A percentile compares a stretch with the other conserved stretches of the same genome.
These are phyloP conservation scores for Epinotia demarniana DNA, from an alignment of 2,888 invertebrate species.

Conservation along the genomic window DNA sequence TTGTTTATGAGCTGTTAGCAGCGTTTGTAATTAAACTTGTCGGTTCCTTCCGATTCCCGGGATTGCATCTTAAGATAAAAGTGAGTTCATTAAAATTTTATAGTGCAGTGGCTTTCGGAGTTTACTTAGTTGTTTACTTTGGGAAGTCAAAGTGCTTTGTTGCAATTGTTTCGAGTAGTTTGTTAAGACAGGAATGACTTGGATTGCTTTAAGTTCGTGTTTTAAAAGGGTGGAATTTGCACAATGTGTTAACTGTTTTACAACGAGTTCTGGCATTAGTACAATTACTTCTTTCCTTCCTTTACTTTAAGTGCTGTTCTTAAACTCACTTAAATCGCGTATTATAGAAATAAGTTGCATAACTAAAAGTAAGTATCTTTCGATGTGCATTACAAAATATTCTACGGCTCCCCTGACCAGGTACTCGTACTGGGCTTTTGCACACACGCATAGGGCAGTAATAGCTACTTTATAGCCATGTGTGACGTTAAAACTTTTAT, in stretches of 20 bases:
- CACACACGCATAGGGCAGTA: too few relatives aligned
- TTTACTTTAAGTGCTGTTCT: too few relatives aligned
- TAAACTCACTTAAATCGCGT: too few relatives aligned
- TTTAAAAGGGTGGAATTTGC: neutral
- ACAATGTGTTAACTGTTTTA: neutral
- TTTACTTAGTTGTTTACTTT: constrained; percentile 22
- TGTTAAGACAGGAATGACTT: constrained; percentile 11
- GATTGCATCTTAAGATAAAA: constrained; percentile 11
- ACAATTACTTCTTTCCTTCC: neutral
- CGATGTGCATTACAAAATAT: too few relatives aligned
- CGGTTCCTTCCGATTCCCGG: constrained; percentile 16
- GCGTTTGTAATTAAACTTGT: constrained; percentile 50
- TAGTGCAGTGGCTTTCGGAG: constrained; percentile 20
- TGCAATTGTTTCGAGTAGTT: constrained; percentile 34
- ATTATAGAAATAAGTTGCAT: too few relatives aligned
- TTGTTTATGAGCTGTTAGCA: constrained; percentile 47
- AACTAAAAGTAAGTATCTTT: too few relatives aligned
- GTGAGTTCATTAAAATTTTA: constrained; percentile 35
- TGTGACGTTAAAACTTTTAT: too few relatives aligned
- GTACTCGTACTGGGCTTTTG: too few relatives aligned
- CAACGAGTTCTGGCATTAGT: neutral
- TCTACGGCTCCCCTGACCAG: too few relatives aligned
- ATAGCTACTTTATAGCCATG: too few relatives aligned
- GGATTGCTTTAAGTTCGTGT: constrained; percentile 15
- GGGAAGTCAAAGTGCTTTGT: constrained; percentile 30